These are phyloP conservation scores for Nylanderia fulva DNA, from an alignment of 1,140 invertebrate species.

Conservation along the genomic window DNA sequence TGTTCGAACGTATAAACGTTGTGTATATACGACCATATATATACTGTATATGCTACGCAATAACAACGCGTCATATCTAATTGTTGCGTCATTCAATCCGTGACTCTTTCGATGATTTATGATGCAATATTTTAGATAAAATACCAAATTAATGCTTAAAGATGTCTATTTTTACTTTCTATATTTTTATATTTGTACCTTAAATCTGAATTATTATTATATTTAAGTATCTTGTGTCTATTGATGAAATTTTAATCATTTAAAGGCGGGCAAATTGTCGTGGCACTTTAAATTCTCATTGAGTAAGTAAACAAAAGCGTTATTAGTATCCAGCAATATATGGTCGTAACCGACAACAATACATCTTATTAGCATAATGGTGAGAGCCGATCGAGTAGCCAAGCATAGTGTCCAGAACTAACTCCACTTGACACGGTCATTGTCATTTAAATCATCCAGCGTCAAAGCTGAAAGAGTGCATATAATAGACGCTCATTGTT, in stretches of 20 bases:
- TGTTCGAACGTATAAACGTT: background rate
- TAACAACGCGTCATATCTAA: conserved; percentile 6
- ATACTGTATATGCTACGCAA: background rate
- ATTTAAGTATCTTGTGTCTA: background rate
- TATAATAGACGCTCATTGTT: conserved; percentile 44
- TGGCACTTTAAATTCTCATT: conserved; percentile 32
- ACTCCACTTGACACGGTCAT: conserved; percentile 57
- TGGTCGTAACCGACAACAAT: conserved; percentile 55
- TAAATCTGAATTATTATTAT: background rate
- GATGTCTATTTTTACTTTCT: background rate
- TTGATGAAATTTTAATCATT: background rate
- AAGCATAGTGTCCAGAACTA: conserved; percentile 35
- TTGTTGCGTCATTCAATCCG: background rate
- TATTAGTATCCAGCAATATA: conserved; percentile 44
- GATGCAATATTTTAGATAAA: background rate
- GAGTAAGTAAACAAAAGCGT: conserved; percentile 32
- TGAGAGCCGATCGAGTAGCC: conserved; percentile 62
- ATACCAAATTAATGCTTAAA: background rate
- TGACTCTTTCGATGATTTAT: background rate
- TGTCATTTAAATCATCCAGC: conserved; percentile 66
- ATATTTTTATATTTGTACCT: background rate
- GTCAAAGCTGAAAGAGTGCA: conserved; percentile 36
- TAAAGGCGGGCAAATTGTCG: background rate
- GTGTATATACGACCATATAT: too few relatives aligned
- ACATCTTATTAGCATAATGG: conserved; percentile 67